phyloP scores from a whole-genome alignment of 2,888 invertebrate species.

The Cephus pulcher region DNA sequence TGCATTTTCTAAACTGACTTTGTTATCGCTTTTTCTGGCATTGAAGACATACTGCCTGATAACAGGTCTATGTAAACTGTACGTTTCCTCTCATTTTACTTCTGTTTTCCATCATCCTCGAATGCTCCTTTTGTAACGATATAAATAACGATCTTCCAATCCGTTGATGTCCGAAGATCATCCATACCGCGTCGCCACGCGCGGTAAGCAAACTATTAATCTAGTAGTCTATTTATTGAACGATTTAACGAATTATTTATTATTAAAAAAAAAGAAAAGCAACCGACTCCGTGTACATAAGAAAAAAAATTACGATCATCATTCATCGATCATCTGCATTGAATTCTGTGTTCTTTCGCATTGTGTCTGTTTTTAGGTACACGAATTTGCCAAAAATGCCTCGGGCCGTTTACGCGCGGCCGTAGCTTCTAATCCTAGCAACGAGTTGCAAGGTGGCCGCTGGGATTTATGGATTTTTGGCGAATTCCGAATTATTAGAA shows the following conservation, averaged over 20 bases:
- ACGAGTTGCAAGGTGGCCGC: background rate
- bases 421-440: background rate
- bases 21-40: background rate
- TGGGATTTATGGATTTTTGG: slow-evolving; percentile 22
- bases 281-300: slow-evolving; percentile 44
- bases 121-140: background rate
- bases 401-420: background rate
- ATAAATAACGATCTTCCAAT: background rate
- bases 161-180: background rate
- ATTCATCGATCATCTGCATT: slow-evolving; percentile 35
- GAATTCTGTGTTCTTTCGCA: slow-evolving; percentile 41
- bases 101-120: background rate
- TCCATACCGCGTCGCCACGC: background rate
- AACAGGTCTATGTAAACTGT: background rate
- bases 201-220: slow-evolving; percentile 35
- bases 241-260: slow-evolving; percentile 50
- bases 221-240: slow-evolving; percentile 53
- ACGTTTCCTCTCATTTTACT: background rate
- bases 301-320: slow-evolving; percentile 33
- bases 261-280: slow-evolving; percentile 30
- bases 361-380: slow-evolving; percentile 36
- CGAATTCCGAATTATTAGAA: slow-evolving; percentile 30
- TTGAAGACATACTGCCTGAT: background rate
- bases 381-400: slow-evolving; percentile 36
- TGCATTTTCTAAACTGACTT: background rate